These are phyloP conservation scores for Hypotaenidia okinawae DNA, from an alignment of 2,797 vertebrate species.

Conservation along the genomic window DNA sequence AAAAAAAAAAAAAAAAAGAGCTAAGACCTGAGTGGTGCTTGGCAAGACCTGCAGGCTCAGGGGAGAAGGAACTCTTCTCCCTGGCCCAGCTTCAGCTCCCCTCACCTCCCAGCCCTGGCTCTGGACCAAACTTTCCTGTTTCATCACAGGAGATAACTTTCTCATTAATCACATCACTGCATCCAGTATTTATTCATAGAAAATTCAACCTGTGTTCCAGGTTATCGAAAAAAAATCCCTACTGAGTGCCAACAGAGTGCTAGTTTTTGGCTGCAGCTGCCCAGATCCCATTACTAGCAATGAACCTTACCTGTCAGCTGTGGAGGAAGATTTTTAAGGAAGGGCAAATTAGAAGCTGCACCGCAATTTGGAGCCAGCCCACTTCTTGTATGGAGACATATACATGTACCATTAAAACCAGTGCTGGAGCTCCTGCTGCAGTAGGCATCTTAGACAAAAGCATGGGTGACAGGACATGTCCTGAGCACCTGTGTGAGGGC, in stretches of 20 bases:
- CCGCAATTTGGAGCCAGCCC: not conserved
- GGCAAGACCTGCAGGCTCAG: not conserved
- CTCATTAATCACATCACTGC: slow-evolving; percentile 11
- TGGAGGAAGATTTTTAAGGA: not conserved
- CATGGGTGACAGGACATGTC: fast-evolving
- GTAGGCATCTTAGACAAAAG: not conserved
- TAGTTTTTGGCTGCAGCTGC: not conserved
- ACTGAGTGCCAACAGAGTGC: not conserved
- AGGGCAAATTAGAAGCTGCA: not conserved
- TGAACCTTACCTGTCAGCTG: not conserved
- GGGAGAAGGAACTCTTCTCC: not conserved
- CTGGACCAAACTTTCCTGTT: not conserved
- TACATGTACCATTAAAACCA: not conserved
- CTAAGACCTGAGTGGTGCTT: not conserved
- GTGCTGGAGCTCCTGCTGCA: not conserved
- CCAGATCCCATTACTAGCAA: not conserved
- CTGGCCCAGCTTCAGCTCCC: not conserved
- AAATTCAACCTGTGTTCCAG: not conserved
- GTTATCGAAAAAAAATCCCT: slow-evolving; percentile 46
- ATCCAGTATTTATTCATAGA: not conserved
- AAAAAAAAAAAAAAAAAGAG: not conserved
- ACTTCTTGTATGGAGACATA: not conserved
- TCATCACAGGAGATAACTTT: not conserved
- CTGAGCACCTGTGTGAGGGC: not conserved
- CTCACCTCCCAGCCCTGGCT: not conserved